These are phyloP conservation scores for Boloria euphrosyne DNA, from an alignment of 2,888 invertebrate genomes.

Conservation along the genomic window DNA sequence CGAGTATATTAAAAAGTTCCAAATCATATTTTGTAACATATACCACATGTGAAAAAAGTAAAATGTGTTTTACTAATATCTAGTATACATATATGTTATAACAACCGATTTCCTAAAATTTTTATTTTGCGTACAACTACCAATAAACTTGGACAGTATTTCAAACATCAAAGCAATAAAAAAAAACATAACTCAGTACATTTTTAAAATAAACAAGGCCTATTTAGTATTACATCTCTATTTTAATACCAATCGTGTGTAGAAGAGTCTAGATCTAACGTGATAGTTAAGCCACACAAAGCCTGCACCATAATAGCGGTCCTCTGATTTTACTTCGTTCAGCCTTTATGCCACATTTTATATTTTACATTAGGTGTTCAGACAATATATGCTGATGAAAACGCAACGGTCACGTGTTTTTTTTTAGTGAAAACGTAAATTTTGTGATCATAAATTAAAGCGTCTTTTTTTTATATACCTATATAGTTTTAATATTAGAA, in stretches of 20 bases:
- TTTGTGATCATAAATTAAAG: not conserved
- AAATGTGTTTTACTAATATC: too few relatives aligned
- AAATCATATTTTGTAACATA: too few relatives aligned
- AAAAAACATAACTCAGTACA: not conserved
- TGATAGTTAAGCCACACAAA: conserved; percentile 38
- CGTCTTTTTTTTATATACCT: not conserved
- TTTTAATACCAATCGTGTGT: conserved; percentile 33
- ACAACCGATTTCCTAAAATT: too few relatives aligned
- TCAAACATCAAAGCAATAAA: too few relatives aligned
- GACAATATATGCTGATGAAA: conserved; percentile 17
- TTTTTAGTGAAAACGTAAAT: not conserved
- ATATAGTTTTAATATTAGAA: not conserved
- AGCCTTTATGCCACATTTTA: conserved; percentile 22
- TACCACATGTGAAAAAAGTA: too few relatives aligned
- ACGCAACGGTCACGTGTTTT: conserved; percentile 8
- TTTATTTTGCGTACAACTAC: too few relatives aligned
- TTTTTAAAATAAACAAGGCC: not conserved
- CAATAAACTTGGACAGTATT: too few relatives aligned
- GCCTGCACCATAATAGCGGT: conserved; percentile 32
- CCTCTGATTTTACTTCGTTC: conserved; percentile 27
- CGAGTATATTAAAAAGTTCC: too few relatives aligned
- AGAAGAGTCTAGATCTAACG: conserved; percentile 24
- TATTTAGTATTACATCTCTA: conserved; percentile 4
- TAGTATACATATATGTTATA: too few relatives aligned
- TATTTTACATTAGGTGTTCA: conserved; percentile 23